phyloP scores from a whole-genome alignment of 1,140 invertebrate genomes.

The Plutomurus gul region DNA sequence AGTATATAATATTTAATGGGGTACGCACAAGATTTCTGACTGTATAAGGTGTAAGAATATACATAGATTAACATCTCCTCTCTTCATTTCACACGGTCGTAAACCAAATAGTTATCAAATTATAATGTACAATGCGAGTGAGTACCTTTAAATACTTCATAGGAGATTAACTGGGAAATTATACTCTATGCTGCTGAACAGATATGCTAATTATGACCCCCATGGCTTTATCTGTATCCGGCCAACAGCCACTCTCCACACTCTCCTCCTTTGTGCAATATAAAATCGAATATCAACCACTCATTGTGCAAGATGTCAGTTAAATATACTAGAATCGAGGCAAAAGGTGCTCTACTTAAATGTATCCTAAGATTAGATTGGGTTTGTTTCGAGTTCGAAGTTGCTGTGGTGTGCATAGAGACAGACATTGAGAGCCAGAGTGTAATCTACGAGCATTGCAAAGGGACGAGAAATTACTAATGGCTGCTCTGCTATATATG shows the following conservation, averaged over 20 bases:
- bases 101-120: background rate
- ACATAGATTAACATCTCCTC: background rate
- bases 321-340: background rate
- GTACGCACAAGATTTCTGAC: too few relatives aligned
- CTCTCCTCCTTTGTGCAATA: background rate
- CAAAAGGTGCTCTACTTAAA: background rate
- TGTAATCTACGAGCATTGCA: too few relatives aligned
- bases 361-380: background rate
- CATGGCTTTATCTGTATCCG: background rate
- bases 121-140: background rate
- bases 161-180: background rate
- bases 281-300: background rate
- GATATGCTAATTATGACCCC: conserved; percentile 5
- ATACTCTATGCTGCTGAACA: background rate
- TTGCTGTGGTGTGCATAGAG: too few relatives aligned
- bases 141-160: background rate
- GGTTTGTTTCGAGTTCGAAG: too few relatives aligned
- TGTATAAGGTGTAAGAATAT: background rate
- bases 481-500: too few relatives aligned
- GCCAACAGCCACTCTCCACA: background rate
- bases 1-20: too few relatives aligned
- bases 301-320: too few relatives aligned
- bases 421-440: too few relatives aligned
- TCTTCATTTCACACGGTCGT: too few relatives aligned
- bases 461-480: too few relatives aligned